Evolutionary conservation across 2,888 invertebrate genomes (phyloP), one percentile per base, ranked within the genome.

Genomic region (Epicampocera succincta): DNA sequence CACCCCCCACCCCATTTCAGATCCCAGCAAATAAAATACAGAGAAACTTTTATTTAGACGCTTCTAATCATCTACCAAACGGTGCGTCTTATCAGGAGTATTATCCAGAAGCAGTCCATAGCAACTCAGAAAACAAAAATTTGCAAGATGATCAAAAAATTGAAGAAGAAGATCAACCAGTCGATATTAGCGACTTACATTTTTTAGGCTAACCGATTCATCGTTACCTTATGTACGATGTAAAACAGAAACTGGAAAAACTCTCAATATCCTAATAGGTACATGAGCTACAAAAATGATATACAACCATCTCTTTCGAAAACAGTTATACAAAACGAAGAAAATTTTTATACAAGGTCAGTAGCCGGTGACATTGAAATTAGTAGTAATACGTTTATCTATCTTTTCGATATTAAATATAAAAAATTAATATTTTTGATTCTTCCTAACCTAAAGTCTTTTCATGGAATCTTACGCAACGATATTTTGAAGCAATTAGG

Each of bases 401-500:
- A 25, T 25, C 25, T 25, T 25, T 25, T 25, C 25, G 5, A 25
- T 25, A 25, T 25, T 3, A 2, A 5, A 2, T 2, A 25, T 25
- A 25, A 25, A 25, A 44, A 13, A 2, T 42, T 69, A 19, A 69
- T 73, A 54, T 77, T 77, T 38, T 77, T 40, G 38, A 29, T 77
- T 17, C 56, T 65, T 21, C 61, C 73, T 1, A 29, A 5, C 5
- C n/a, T 78, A 11, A 50, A 42, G 52, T 66, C 58, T 33, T 72
- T 78, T 63, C 38, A 73, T 42, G 73, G 44, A 15, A 73, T 79
- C 11, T 12, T 79, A 2, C 73, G 73, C 2, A 79, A 79, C 11
- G 73, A 79, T 11, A 68, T 21, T 12, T 25, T 68, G 9, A 60
- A n/a, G n/a, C n/a, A n/a, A 42, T 42, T 42, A 46, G 46, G 42